These are phyloP conservation scores for Hypomecis atomaria DNA, from an alignment of 2,888 invertebrate genomes.

Conservation along the genomic window DNA sequence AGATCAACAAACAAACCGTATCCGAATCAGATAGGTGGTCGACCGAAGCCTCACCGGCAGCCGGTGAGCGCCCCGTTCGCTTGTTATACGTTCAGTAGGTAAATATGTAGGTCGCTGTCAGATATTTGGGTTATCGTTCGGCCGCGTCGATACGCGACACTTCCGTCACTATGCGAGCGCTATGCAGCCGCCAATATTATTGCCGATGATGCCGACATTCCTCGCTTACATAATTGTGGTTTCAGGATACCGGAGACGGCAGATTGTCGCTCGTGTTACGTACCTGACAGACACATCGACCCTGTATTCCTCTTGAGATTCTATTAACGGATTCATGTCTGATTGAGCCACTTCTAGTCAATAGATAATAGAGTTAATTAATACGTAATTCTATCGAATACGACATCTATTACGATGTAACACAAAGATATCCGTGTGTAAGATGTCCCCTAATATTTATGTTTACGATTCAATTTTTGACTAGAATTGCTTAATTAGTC, in stretches of 20 bases:
- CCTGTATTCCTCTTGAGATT: slow-evolving; percentile 32
- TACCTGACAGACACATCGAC: slow-evolving; percentile 49
- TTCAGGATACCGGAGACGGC: slow-evolving; percentile 55
- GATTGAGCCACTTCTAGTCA: slow-evolving; percentile 12
- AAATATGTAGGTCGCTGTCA: slow-evolving; percentile 79
- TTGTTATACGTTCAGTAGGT: slow-evolving; percentile 66
- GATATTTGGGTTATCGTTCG: slow-evolving; percentile 82
- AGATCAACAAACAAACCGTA: slow-evolving; percentile 57
- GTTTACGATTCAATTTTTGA: no score
- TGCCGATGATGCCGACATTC: slow-evolving; percentile 57
- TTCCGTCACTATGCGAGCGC: slow-evolving; percentile 72
- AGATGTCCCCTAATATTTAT: no score
- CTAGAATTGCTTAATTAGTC: no score
- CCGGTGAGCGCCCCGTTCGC: slow-evolving; percentile 60
- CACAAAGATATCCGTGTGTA: no score
- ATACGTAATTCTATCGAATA: no score
- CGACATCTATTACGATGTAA: no score
- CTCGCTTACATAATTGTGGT: slow-evolving; percentile 63
- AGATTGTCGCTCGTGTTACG: slow-evolving; percentile 58
- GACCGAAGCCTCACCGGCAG: slow-evolving; percentile 55
- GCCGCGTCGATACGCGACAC: slow-evolving; percentile 79
- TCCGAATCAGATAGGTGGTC: slow-evolving; percentile 51
- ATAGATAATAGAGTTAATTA: no score
- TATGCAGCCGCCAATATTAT: slow-evolving; percentile 71
- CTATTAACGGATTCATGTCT: background rate